These are phyloP conservation scores for Climacteris rufus DNA, from an alignment of 2,113 vertebrate genomes.

Conservation along the genomic window DNA sequence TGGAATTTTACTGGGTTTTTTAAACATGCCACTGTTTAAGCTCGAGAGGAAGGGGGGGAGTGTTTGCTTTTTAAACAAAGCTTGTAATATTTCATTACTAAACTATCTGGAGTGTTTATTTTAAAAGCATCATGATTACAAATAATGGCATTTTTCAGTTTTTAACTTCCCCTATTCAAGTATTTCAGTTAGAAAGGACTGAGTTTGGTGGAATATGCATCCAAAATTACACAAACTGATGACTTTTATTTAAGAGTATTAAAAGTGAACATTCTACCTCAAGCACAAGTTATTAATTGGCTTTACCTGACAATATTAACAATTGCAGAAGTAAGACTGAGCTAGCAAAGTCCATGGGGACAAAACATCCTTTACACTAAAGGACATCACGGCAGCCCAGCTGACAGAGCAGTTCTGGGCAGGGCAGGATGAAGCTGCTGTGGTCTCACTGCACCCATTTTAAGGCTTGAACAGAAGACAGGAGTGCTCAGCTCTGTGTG, in stretches of 20 bases:
- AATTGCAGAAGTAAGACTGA: neutral
- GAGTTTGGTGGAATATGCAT: neutral
- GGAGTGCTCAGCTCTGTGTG: neutral
- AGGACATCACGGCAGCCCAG: neutral
- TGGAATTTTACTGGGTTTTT: conserved; percentile 51
- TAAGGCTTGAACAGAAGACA: neutral
- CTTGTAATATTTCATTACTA: conserved; percentile 39
- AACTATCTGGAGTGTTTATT: conserved; percentile 28
- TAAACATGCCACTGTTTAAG: conserved; percentile 55
- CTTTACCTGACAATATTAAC: neutral
- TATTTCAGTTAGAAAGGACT: neutral
- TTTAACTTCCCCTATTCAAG: neutral
- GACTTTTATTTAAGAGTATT: neutral
- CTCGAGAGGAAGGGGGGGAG: conserved; percentile 5
- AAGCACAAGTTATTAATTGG: neutral
- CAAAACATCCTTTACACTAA: neutral
- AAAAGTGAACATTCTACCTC: neutral
- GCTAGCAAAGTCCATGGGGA: neutral
- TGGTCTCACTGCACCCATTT: neutral
- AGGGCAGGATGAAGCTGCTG: neutral
- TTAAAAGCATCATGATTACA: conserved; percentile 25
- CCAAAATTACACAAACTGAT: neutral
- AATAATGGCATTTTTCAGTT: conserved; percentile 29
- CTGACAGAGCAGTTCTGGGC: neutral
- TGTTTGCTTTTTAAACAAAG: conserved; percentile 62